A percentile compares a stretch with the other conserved stretches of the same genome.
phyloP scores from a whole-genome alignment of 2,113 vertebrate genomes.

The Empidonax alnorum region DNA sequence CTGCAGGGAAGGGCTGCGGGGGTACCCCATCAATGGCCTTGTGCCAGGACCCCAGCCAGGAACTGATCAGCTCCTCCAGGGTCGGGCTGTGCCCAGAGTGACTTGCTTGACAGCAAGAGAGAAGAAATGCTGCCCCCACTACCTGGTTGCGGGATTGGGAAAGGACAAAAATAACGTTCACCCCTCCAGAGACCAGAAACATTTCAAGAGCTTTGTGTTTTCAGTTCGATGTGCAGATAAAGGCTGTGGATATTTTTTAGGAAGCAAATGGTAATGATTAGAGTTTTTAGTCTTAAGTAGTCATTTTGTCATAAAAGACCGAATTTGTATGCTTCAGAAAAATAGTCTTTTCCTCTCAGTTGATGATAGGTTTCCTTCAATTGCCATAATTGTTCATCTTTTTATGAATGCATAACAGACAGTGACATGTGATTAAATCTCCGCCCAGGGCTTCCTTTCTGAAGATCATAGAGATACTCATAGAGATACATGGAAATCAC shows the following conservation, averaged over 20 bases:
- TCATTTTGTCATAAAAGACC: slow-evolving; percentile 73
- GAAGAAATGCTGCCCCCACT: not conserved
- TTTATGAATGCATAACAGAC: slow-evolving; percentile 57
- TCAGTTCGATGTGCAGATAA: slow-evolving; percentile 58
- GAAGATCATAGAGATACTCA: slow-evolving; percentile 21
- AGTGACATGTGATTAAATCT: slow-evolving; percentile 61
- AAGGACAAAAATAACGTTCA: not conserved
- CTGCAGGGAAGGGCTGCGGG: not conserved
- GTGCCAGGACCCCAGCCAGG: not conserved
- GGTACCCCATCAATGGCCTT: not conserved
- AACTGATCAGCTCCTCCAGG: accelerated
- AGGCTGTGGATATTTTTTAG: slow-evolving; percentile 74
- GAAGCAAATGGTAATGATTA: slow-evolving; percentile 76
- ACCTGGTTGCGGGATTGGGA: not conserved
- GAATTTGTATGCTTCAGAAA: slow-evolving; percentile 64
- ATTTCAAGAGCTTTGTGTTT: slow-evolving; percentile 16
- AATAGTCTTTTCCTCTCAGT: slow-evolving; percentile 68
- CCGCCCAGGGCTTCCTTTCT: slow-evolving; percentile 46
- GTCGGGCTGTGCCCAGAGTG: accelerated
- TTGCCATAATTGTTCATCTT: slow-evolving; percentile 66
- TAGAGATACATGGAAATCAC: not conserved
- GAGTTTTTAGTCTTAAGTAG: slow-evolving; percentile 63
- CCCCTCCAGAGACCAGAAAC: not conserved
- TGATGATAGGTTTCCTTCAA: slow-evolving; percentile 74
- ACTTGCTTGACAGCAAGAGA: not conserved